Evolutionary conservation across 2,113 vertebrate species (phyloP).

Genomic region (Dipodomys ordii): DNA sequence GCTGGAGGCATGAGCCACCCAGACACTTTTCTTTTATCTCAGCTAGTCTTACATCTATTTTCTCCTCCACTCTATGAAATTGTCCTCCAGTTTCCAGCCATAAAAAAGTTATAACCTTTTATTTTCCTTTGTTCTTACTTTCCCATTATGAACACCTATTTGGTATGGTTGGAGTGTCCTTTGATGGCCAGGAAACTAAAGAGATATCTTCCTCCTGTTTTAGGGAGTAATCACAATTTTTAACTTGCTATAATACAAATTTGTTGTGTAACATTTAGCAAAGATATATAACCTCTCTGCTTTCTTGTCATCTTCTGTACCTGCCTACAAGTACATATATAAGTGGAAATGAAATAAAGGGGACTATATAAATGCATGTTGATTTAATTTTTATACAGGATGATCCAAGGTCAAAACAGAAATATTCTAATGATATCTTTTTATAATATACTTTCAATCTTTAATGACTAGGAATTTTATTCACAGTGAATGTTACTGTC

Average conservation of each 20-base stretch:
- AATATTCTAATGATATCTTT: background rate
- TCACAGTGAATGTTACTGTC: conserved; percentile 30
- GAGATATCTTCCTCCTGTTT: background rate
- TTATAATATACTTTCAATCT: conserved; percentile 31
- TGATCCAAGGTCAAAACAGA: background rate
- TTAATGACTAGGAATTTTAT: conserved; percentile 49
- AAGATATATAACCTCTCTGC: background rate
- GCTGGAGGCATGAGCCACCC: no score
- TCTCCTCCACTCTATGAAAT: background rate
- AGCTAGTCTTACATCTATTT: background rate
- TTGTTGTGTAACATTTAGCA: background rate
- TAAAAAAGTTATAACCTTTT: background rate
- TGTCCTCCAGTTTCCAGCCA: background rate
- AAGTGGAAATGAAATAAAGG: background rate
- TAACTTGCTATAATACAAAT: background rate
- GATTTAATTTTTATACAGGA: conserved; percentile 1
- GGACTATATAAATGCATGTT: background rate
- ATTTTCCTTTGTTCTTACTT: background rate
- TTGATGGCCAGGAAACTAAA: background rate
- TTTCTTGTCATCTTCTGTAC: background rate
- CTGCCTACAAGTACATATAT: background rate
- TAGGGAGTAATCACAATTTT: background rate
- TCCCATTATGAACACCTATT: background rate
- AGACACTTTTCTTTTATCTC: background rate
- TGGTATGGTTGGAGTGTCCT: background rate